A percentile compares a stretch with the other conserved stretches of the same genome.
Evolutionary conservation across 2,797 vertebrate species (phyloP).

Genomic region (Chloroceryle inda): DNA sequence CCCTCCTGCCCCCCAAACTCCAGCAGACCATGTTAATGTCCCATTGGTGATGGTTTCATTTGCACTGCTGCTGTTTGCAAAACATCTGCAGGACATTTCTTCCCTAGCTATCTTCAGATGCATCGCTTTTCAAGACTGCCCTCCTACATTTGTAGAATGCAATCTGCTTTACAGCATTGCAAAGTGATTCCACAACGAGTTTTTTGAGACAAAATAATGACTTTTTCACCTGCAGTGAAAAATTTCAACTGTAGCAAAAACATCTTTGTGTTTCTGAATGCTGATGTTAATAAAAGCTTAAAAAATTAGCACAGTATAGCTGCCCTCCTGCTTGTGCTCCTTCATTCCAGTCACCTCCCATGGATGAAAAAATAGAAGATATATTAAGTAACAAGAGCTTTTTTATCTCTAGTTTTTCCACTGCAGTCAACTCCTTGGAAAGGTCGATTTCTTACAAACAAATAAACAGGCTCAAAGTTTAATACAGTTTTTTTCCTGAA

Average conservation of each 20-base stretch:
- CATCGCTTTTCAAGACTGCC: not conserved
- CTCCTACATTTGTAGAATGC: not conserved
- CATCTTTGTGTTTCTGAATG: not conserved
- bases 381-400: not conserved
- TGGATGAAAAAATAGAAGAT: not conserved
- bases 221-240: not conserved
- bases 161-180: not conserved
- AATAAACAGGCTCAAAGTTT: constrained; percentile 1
- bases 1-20: not conserved
- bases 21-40: not conserved
- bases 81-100: constrained; percentile 5
- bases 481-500: not conserved
- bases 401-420: not conserved
- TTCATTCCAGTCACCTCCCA: not conserved
- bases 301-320: not conserved
- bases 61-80: not conserved
- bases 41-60: not conserved
- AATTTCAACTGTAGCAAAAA: not conserved
- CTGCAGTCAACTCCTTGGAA: not conserved
- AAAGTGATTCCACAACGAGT: not conserved
- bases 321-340: not conserved
- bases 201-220: not conserved
- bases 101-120: not conserved
- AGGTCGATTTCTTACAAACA: constrained; percentile 17
- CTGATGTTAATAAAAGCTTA: not conserved